Evolutionary conservation across 2,113 vertebrate genomes (phyloP).

Genomic region (Pomatostomus ruficeps): DNA sequence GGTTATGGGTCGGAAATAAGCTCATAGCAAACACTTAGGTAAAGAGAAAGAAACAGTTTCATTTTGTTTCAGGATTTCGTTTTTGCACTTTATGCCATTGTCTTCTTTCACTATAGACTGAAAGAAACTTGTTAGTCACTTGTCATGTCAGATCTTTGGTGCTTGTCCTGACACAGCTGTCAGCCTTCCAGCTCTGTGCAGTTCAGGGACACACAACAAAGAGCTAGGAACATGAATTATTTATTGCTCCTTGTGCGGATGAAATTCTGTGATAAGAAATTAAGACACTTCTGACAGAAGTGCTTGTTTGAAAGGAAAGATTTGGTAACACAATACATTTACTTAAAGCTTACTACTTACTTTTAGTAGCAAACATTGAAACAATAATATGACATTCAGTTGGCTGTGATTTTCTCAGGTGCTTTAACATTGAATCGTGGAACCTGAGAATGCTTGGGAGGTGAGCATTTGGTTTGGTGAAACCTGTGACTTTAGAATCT

Average conservation of each 20-base stretch:
- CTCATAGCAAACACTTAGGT: slow-evolving; percentile 76
- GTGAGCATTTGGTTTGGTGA: not conserved
- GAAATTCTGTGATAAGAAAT: slow-evolving; percentile 82
- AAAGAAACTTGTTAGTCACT: slow-evolving; percentile 86
- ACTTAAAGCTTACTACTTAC: slow-evolving; percentile 33
- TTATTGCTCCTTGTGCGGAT: slow-evolving; percentile 76
- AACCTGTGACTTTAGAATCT: not conserved
- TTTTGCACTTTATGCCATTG: slow-evolving; percentile 73
- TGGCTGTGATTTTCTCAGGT: slow-evolving; percentile 4
- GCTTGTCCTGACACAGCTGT: slow-evolving; percentile 84
- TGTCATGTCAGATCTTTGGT: slow-evolving; percentile 83
- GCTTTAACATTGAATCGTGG: not conserved
- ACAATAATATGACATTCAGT: not conserved
- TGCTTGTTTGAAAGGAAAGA: slow-evolving; percentile 66
- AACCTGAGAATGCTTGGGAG: not conserved
- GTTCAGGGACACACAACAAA: slow-evolving; percentile 81
- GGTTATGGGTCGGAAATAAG: slow-evolving; percentile 77
- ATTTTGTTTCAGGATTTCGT: slow-evolving; percentile 70
- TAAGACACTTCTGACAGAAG: slow-evolving; percentile 78
- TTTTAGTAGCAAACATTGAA: slow-evolving; percentile 20
- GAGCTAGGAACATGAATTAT: slow-evolving; percentile 81
- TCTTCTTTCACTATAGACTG: slow-evolving; percentile 71
- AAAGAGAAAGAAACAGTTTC: slow-evolving; percentile 76
- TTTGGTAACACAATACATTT: slow-evolving; percentile 56
- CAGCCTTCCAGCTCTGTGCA: slow-evolving; percentile 75